Evolutionary conservation across 2,888 invertebrate species (phyloP).

Genomic region (Drosophila villosipedis): DNA sequence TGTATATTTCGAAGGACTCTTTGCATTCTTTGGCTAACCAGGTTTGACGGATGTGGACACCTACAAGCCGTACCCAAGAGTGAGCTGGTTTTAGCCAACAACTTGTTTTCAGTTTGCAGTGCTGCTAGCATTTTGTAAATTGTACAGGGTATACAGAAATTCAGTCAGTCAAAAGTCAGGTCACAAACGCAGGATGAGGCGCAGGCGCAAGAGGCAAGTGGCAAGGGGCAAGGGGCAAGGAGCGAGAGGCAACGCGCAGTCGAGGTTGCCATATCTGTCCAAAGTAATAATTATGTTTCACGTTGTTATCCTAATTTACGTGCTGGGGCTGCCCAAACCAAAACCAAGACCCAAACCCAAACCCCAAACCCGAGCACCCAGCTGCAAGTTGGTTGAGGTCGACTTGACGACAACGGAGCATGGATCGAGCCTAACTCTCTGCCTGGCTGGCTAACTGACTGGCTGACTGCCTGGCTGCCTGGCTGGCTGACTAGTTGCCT

Average conservation of each 20-base stretch:
- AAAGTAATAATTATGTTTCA: conserved; percentile 83
- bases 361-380: conserved; percentile 6
- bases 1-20: background rate
- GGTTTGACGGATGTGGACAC: background rate
- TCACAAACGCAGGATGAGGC: conserved; percentile 10
- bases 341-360: conserved; percentile 10
- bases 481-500: conserved; percentile 4
- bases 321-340: conserved; percentile 65
- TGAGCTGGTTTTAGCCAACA: background rate
- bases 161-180: conserved; percentile 1
- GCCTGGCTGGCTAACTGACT: background rate
- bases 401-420: conserved; percentile 38
- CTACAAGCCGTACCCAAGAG: background rate
- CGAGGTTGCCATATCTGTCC: conserved; percentile 75
- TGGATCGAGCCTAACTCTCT: conserved; percentile 13
- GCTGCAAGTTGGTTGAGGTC: conserved; percentile 12
- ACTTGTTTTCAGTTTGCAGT: background rate
- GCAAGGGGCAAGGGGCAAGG: conserved; percentile 15
- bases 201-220: conserved; percentile 9
- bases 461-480: background rate
- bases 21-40: background rate
- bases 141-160: conserved; percentile 19
- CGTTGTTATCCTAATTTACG: conserved; percentile 84
- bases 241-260: conserved; percentile 24
- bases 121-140: background rate